Evolutionary conservation across 2,888 invertebrate genomes (phyloP).

Genomic region (Rhingia campestris): DNA sequence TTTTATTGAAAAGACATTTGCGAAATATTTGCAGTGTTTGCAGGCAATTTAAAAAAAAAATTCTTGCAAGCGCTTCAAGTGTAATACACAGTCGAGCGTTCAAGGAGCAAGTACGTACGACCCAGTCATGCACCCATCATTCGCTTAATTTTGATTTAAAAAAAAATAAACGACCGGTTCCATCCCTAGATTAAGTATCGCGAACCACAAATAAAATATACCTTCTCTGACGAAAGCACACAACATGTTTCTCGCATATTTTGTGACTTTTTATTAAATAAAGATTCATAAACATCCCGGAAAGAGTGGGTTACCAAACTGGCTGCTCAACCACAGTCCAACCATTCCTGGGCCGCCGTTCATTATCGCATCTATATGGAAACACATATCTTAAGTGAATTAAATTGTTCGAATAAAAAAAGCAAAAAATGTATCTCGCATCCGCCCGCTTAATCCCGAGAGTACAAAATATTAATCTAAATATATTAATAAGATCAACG

Average conservation of each 20-base stretch:
- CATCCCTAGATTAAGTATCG: background rate
- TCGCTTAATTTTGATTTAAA: too few species aligned
- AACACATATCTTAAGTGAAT: conserved; percentile 62
- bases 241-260: background rate
- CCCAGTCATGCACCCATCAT: too few species aligned
- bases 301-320: conserved; percentile 54
- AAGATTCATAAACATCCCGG: conserved; percentile 23
- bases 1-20: too few species aligned
- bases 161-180: conserved; percentile 8
- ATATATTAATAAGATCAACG: conserved; percentile 53
- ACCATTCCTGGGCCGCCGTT: conserved; percentile 18
- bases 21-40: too few species aligned
- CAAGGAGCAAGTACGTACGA: too few species aligned
- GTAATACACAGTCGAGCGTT: too few species aligned
- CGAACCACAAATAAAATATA: background rate
- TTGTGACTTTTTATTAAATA: conserved; percentile 5
- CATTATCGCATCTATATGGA: conserved; percentile 35
- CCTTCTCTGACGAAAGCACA: background rate
- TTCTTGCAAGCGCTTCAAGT: too few species aligned
- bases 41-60: too few species aligned
- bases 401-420: conserved; percentile 62
- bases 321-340: background rate
- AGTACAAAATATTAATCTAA: conserved; percentile 42
- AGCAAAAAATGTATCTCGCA: conserved; percentile 20
- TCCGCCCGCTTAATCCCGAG: conserved; percentile 5